Percentiles rank a stretch among this genome's conserved stretches.
Evolutionary conservation across 1,140 invertebrate species (phyloP).

Genomic region (Tetramorium simillimum): DNA sequence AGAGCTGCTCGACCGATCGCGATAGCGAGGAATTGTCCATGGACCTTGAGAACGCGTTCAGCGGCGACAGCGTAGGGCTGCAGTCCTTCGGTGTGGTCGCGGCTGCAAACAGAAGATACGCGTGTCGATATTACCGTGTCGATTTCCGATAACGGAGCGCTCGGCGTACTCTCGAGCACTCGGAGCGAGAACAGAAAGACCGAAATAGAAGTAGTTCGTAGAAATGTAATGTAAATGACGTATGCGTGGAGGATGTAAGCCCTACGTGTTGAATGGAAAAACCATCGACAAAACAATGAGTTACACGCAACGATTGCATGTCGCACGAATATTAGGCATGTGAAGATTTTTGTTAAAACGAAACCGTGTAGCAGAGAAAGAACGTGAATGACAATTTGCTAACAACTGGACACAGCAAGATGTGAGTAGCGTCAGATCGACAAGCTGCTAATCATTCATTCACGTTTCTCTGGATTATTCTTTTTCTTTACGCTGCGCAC

Average conservation of each 20-base stretch:
- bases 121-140: neutral
- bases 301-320: neutral
- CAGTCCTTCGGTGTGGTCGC: constrained; percentile 93
- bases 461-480: neutral
- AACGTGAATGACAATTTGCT: neutral
- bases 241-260: constrained; percentile 3
- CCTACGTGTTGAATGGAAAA: neutral
- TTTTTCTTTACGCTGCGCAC: neutral
- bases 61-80: constrained; percentile 92
- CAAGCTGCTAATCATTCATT: neutral
- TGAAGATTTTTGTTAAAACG: neutral
- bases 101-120: constrained; percentile 77
- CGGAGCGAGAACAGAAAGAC: neutral
- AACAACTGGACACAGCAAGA: neutral
- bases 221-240: neutral
- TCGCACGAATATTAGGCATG: neutral
- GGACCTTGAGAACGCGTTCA: constrained; percentile 92
- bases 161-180: neutral
- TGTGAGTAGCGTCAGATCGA: neutral
- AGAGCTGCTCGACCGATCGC: constrained; percentile 92
- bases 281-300: neutral
- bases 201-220: neutral
- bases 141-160: neutral
- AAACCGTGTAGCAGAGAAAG: neutral
- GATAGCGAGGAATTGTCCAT: constrained; percentile 90